Base-by-base conservation (phyloP, 2,113 vertebrate genomes). In the Lycaon pictus region DNA sequence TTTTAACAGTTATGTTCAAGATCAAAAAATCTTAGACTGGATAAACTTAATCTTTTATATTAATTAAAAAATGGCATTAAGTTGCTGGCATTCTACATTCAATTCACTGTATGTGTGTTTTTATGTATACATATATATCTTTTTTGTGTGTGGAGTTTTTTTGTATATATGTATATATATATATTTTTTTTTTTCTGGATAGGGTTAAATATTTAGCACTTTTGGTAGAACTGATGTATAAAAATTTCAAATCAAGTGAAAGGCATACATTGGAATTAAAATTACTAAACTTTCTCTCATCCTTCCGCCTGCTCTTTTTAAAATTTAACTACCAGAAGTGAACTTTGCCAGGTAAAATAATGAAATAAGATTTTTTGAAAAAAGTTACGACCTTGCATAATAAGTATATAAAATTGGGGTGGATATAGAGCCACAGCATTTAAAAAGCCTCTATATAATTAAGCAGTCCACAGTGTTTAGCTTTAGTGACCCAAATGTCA, bases 1-100 rank as follows among this genome's bases (percentile, higher is more conserved):
- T 98, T 91, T 15, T 84, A 81, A 92, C 60, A 43, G 95, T 95
- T 87, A 95, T 65, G 83, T 84, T 95, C 67, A 90, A 90, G 60
- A 72, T 95, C 55, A 96, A 69, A 69, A 94, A 95, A 93, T 92
- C 81, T 95, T 94, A 58, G 37, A 37, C 51, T 37, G 51, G 63
- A 91, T 93, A 86, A 95, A 71, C 65, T 23, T 35, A 72, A 32
- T 53, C 87, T 76, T 87, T 89, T 56, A 92, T 85, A 95, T 93
- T 63, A 83, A 53, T 76, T 58, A 55, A 89, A 96, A 76, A 89
- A 37, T 37, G 10, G 12, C 62, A 60, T 0, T 93, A 93, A 97
- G 74, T 84, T 67, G 3, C 20, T 19, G 35, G 37, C 10, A 87
- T 56, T 43, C 67, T 69, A 19, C 6, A 2, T n/a, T 69, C 17